Evolutionary conservation across 2,888 invertebrate species (phyloP), one percentile per base, ranked within the genome.

Genomic region (Deilephila elpenor): DNA sequence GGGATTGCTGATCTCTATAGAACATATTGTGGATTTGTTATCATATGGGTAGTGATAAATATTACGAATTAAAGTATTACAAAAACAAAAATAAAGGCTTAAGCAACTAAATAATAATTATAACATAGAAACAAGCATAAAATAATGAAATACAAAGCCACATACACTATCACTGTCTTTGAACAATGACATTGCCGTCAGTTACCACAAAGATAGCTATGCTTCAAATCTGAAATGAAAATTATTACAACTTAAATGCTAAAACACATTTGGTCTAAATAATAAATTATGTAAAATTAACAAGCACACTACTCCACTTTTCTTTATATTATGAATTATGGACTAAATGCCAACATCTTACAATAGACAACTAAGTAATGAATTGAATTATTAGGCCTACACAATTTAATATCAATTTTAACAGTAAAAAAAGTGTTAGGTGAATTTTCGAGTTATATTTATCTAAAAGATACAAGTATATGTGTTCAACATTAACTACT

Each of bases 81-180:
- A 29, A 29, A 14, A 32, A 1, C 20, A 71, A 11, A n/a, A 0
- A 20, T 14, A 17, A 51, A 32, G 2, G 5, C 70, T 32, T 44
- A 20, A 29, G 53, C 70, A 70, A 56, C 20, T 44, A 44, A 25
- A 37, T 51, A 70, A 70, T 19, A 34, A 59, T 44, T 29, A 74
- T 1, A 67, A 11, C 37, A 37, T 14, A 11, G 44, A 70, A 70
- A 70, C 34, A 73, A 70, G 73, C 71, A 20, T 34, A 44, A 53
- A 72, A 72, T 34, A 74, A 73, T 73, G 64, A 20, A 59, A 73
- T 29, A 29, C 61, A 59, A 73, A 74, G 71, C 75, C 82, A 92
- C 93, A 88, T 92, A 93, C 93, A 90, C 88, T 88, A 85, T 93
- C 92, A 87, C 93, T 88, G 84, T 91, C 87, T 86, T 86, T 89